Percentiles rank a stretch among this genome's conserved stretches.
phyloP scores from a whole-genome alignment of 2,797 vertebrate genomes.

The Etheostoma perlongum region DNA sequence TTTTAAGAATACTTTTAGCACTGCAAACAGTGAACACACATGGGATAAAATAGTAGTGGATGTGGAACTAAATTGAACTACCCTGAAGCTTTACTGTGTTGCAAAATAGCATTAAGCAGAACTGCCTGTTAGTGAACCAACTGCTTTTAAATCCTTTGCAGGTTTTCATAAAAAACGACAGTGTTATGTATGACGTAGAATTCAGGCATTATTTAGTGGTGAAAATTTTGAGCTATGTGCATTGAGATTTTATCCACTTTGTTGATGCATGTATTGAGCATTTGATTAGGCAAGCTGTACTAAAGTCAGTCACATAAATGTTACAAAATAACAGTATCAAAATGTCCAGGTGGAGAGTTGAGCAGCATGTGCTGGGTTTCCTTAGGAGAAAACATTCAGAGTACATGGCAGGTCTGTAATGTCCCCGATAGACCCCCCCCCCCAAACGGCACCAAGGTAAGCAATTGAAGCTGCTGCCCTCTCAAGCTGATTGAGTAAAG shows the following conservation, averaged over 20 bases:
- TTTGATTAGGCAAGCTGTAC: not conserved
- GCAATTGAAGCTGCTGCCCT: conserved; percentile 65
- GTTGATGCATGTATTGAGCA: not conserved
- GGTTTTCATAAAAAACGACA: not conserved
- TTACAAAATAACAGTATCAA: not conserved
- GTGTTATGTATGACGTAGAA: conserved; percentile 1
- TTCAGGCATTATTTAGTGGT: not conserved
- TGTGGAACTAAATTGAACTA: conserved; percentile 48
- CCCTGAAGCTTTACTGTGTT: conserved; percentile 36
- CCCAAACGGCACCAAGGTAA: conserved; percentile 45
- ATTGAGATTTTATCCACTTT: not conserved
- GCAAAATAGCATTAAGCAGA: conserved; percentile 38
- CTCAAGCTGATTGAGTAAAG: conserved; percentile 82
- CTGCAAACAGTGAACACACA: conserved; percentile 25
- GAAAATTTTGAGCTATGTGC: not conserved
- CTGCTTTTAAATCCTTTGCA: conserved; percentile 17
- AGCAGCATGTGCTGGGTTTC: conserved; percentile 21
- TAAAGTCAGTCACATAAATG: not conserved
- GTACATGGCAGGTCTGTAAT: conserved; percentile 7
- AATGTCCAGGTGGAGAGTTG: not conserved
- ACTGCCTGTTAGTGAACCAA: conserved; percentile 20
- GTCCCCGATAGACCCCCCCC: conserved; percentile 21
- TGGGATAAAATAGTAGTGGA: conserved; percentile 37
- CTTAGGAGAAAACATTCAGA: not conserved
- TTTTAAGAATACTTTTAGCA: conserved; percentile 30